Percentiles rank a stretch among this genome's conserved stretches.
Conservation (phyloP, 2,888 invertebrate genomes). For the Acrobasis consociella region DNA sequence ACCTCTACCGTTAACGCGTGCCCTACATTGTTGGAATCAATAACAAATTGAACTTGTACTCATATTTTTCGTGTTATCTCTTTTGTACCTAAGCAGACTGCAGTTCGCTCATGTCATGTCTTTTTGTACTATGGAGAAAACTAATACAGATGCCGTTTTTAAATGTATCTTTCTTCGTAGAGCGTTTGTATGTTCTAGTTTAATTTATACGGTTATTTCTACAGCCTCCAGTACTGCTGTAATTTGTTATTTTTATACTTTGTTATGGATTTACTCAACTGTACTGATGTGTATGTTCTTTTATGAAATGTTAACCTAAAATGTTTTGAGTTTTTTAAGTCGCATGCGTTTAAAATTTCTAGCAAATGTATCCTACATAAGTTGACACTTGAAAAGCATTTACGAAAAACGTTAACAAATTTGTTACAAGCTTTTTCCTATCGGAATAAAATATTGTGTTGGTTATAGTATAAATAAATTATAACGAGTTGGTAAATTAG, state of each 20-base stretch:
- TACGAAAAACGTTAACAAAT: slow-evolving; percentile 9
- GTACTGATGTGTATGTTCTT: slow-evolving; percentile 8
- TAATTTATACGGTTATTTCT: not conserved
- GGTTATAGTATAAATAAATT: slow-evolving; percentile 3
- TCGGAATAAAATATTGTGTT: slow-evolving; percentile 12
- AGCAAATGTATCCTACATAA: slow-evolving; percentile 3
- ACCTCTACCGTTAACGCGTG: no score
- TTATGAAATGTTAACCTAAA: slow-evolving; percentile 12
- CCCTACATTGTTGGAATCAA: no score
- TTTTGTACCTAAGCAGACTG: no score
- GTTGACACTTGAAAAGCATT: slow-evolving; percentile 3
- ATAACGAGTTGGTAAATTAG: slow-evolving; percentile 11
- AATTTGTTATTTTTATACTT: slow-evolving; percentile 26
- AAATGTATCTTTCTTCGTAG: not conserved
- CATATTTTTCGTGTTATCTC: no score
- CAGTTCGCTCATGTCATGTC: no score
- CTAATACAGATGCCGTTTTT: not conserved
- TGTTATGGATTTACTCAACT: slow-evolving; percentile 22
- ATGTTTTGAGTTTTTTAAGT: not conserved
- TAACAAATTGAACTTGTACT: no score
- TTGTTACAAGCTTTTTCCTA: slow-evolving; percentile 15
- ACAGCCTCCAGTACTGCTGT: slow-evolving; percentile 12
- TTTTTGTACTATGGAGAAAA: not conserved
- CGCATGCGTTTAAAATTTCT: slow-evolving; percentile 6
- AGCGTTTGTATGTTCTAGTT: slow-evolving; percentile 4